Evolutionary conservation across 2,888 invertebrate species (phyloP).

Genomic region (Sphaerophoria rueppellii): DNA sequence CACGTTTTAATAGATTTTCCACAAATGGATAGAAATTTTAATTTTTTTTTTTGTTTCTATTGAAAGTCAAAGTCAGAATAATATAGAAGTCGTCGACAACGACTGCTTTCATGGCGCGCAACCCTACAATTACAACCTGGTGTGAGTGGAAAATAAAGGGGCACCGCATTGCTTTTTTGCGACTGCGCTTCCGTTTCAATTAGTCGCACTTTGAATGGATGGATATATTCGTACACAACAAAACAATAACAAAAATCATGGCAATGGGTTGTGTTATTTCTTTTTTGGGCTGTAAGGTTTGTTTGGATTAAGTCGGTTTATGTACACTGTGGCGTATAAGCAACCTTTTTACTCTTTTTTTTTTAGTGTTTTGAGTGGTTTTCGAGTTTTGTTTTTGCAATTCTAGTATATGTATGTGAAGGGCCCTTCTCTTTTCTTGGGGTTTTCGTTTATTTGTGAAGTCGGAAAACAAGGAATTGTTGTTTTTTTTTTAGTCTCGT

Average conservation of each 20-base stretch:
- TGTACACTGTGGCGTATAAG: slow-evolving; percentile 55
- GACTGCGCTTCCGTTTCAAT: slow-evolving; percentile 71
- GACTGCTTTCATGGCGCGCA: slow-evolving; percentile 52
- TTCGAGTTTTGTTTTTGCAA: slow-evolving; percentile 3
- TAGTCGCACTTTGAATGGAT: slow-evolving; percentile 53
- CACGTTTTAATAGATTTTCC: slow-evolving; percentile 58
- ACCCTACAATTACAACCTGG: slow-evolving; percentile 60
- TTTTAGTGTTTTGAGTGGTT: slow-evolving; percentile 31
- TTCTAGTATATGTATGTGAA: slow-evolving; percentile 7
- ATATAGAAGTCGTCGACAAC: not conserved
- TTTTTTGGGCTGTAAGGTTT: slow-evolving; percentile 11
- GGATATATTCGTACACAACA: slow-evolving; percentile 11
- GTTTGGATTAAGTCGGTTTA: slow-evolving; percentile 21
- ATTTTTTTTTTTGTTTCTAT: not conserved
- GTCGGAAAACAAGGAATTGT: not conserved
- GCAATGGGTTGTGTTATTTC: slow-evolving; percentile 22
- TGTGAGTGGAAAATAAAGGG: slow-evolving; percentile 38
- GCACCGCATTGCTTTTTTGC: slow-evolving; percentile 53
- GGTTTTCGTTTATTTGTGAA: slow-evolving; percentile 1
- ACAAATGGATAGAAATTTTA: slow-evolving; percentile 54
- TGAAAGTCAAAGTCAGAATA: slow-evolving; percentile 34
- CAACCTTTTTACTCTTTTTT: slow-evolving; percentile 46
- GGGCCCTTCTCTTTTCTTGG: slow-evolving; percentile 51
- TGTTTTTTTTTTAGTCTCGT: not conserved
- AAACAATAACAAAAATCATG: slow-evolving; percentile 33